These are phyloP conservation scores for Sesamia nonagrioides DNA, from an alignment of 1,140 invertebrate species.

Conservation along the genomic window DNA sequence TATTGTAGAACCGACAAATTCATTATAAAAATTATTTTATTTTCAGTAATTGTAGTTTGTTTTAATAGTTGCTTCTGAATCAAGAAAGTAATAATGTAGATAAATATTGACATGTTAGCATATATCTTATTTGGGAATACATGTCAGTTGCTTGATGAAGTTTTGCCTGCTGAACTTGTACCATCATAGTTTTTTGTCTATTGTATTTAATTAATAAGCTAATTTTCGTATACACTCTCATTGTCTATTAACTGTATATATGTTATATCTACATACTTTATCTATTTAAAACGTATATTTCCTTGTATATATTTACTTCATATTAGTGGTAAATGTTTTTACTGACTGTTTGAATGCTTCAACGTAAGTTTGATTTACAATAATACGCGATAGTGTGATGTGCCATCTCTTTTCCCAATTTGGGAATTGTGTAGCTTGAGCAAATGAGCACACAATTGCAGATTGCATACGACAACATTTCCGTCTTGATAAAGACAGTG, in stretches of 20 bases:
- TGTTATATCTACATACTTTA: constrained; percentile 15
- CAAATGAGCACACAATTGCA: background rate
- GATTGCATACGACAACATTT: too few species aligned
- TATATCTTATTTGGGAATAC: background rate
- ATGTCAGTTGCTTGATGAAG: constrained; percentile 11
- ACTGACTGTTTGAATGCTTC: background rate
- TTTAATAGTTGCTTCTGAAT: background rate
- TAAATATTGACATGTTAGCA: background rate
- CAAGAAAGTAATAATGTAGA: constrained; percentile 6
- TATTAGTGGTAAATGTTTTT: constrained; percentile 3
- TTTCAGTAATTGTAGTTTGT: constrained; percentile 2
- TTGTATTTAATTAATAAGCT: background rate
- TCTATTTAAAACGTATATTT: constrained; percentile 5
- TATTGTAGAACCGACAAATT: background rate
- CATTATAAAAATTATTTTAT: background rate
- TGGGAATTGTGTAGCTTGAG: background rate
- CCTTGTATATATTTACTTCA: constrained; percentile 1
- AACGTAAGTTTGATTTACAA: background rate
- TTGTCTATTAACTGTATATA: constrained; percentile 26
- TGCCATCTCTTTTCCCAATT: background rate
- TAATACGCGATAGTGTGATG: background rate
- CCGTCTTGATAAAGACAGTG: too few species aligned
- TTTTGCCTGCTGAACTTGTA: constrained; percentile 9
- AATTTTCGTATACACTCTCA: background rate
- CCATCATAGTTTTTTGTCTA: background rate